phyloP scores from a whole-genome alignment of 92 coral and sea anemone genomes.

The Anthopleura xanthogrammica region DNA sequence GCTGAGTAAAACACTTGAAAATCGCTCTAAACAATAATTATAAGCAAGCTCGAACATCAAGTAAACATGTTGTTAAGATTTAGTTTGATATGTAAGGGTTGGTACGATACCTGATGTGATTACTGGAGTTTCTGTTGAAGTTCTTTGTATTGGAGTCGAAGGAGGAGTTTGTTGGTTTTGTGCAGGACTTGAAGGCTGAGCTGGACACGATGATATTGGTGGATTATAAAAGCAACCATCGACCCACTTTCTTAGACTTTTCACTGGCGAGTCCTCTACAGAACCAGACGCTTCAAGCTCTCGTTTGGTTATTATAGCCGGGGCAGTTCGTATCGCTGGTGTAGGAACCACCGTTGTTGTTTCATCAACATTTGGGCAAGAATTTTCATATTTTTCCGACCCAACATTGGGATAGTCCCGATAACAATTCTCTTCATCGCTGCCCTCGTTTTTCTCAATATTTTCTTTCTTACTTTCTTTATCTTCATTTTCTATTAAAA shows the following conservation, averaged over 20 bases:
- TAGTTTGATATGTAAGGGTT: background rate
- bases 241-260: constrained; percentile 97
- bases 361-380: background rate
- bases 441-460: constrained; percentile 28
- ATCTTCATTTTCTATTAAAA: constrained; percentile 53
- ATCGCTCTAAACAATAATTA: constrained; percentile 1
- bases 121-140: constrained; percentile 75
- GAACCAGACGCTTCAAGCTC: constrained; percentile 16
- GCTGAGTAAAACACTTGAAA: constrained; percentile 3
- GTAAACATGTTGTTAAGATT: constrained; percentile 1
- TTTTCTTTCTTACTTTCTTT: constrained; percentile 53
- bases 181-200: constrained; percentile 41
- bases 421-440: constrained; percentile 4
- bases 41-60: background rate
- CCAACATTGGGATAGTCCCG: constrained; percentile 28
- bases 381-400: constrained; percentile 16
- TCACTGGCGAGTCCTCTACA: constrained; percentile 95
- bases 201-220: constrained; percentile 10
- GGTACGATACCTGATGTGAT: constrained; percentile 63
- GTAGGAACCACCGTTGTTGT: constrained; percentile 10
- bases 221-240: constrained; percentile 93
- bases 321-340: constrained; percentile 21
- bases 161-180: constrained; percentile 75
- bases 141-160: constrained; percentile 75
- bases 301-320: constrained; percentile 9